Conservation (phyloP, 2,113 vertebrate genomes). For the Oreotrochilus melanogaster region DNA sequence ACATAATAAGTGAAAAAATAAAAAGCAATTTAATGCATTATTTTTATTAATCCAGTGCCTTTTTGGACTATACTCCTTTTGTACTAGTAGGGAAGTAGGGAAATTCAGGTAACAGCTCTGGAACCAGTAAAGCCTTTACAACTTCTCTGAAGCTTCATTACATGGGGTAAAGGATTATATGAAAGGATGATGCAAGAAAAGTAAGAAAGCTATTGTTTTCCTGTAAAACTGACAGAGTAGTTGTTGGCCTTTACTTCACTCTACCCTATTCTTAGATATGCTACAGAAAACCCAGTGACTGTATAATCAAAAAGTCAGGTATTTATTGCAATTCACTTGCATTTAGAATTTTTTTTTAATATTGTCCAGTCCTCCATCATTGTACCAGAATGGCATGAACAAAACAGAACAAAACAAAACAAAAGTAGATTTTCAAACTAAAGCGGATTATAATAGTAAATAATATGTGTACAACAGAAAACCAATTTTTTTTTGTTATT, state of each 20-base stretch:
- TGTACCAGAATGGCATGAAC: neutral
- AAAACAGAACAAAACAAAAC: neutral
- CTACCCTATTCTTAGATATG: neutral
- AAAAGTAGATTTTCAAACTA: neutral
- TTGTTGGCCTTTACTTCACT: neutral
- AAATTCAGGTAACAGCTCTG: neutral
- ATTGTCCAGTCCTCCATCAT: neutral
- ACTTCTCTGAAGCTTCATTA: neutral
- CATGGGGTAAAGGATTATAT: fast-evolving
- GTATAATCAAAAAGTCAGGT: neutral
- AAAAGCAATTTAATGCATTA: neutral
- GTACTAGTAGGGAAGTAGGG: fast-evolving
- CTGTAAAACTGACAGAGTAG: neutral
- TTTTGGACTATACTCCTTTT: neutral
- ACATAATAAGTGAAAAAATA: neutral
- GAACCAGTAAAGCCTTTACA: neutral
- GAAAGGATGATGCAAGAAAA: neutral
- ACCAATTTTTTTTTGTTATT: neutral
- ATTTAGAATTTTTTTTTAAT: neutral
- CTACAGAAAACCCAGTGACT: neutral
- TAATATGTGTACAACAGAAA: neutral
- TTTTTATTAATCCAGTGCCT: neutral
- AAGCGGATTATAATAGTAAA: neutral
- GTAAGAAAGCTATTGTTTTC: neutral
- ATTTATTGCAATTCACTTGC: neutral